These are phyloP conservation scores for Lithophane ornitopus DNA, from an alignment of 2,888 invertebrate genomes.

Conservation along the genomic window DNA sequence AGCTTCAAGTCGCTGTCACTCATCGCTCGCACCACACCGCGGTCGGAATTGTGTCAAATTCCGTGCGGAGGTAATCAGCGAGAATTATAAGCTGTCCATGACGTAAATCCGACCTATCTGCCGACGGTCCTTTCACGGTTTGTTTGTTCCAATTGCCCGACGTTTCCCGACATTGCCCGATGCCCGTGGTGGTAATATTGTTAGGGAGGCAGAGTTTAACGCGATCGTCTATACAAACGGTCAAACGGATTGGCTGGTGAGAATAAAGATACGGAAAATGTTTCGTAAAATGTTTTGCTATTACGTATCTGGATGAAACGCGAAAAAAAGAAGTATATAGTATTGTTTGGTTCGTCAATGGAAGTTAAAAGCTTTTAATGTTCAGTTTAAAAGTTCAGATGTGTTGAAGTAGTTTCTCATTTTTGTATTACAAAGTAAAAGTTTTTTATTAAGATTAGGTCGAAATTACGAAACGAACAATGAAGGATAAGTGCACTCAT, in stretches of 20 bases:
- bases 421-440: neutral
- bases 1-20: conserved; percentile 33
- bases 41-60: conserved; percentile 70
- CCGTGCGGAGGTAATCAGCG: conserved; percentile 74
- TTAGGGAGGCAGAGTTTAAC: conserved; percentile 26
- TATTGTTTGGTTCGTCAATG: neutral
- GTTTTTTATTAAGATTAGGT: neutral
- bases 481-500: neutral
- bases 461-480: neutral
- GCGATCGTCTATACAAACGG: conserved; percentile 31
- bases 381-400: conserved; percentile 9
- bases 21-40: conserved; percentile 29
- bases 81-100: conserved; percentile 75
- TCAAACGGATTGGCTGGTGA: conserved; percentile 33
- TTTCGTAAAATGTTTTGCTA: conserved; percentile 15
- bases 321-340: neutral
- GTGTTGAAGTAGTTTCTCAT: conserved; percentile 32
- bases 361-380: conserved; percentile 26
- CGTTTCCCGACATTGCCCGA: conserved; percentile 43
- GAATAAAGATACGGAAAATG: conserved; percentile 47
- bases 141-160: conserved; percentile 65
- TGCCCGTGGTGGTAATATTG: conserved; percentile 43
- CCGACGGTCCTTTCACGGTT: conserved; percentile 66
- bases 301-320: conserved; percentile 22
- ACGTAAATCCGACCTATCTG: conserved; percentile 68